Base-by-base conservation (phyloP, 2,888 invertebrate genomes). In the Temnothorax unifasciatus region DNA sequence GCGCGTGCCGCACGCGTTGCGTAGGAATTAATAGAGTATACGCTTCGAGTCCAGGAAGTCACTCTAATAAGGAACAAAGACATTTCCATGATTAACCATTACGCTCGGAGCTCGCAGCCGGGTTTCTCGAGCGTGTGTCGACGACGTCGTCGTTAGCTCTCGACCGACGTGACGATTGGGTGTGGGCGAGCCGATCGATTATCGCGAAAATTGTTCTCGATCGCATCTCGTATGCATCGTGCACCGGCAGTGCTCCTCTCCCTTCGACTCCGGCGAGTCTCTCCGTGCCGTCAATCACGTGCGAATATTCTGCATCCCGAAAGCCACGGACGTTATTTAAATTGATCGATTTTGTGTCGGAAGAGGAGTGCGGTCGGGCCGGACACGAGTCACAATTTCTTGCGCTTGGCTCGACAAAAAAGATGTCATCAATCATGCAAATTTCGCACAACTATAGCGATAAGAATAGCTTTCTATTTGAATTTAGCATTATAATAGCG, bases 61-160 rank as follows among this genome's bases (percentile, higher is more conserved):
- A 82, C 82, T 73, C 85, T 77, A 89, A 90, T 89, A 85, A 90
- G 89, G 88, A 87, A 90, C 89, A 86, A 85, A 89, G 88, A 89
- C 85, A 90, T 90, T 90, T 90, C 87, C 90, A 90, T 90, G 89
- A 90, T 90, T 75, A 87, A 76, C 79, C 79, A 86, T 90, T 90
- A 90, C 2, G 34, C 83, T 84, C 50, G 66, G 50, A 25, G 85
- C 83, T 87, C 77, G 79, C 85, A 71, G 77, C 54, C 81, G 71
- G n/a, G 59, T 63, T 83, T 84, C 79, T 82, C 87, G 81, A 77
- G 64, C 57, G 82, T 69, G 64, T 25, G 29, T 71, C 81, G 77
- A 44, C 81, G 77, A 44, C n/a, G 64, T 66, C 73, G 29, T 34
- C 73, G 29, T 34, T 18, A 13, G 63, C 21, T 41, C 21, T 13